Percentiles rank a stretch among this genome's conserved stretches.
phyloP scores from a whole-genome alignment of 2,797 vertebrate species.

The Ciconia nigra region DNA sequence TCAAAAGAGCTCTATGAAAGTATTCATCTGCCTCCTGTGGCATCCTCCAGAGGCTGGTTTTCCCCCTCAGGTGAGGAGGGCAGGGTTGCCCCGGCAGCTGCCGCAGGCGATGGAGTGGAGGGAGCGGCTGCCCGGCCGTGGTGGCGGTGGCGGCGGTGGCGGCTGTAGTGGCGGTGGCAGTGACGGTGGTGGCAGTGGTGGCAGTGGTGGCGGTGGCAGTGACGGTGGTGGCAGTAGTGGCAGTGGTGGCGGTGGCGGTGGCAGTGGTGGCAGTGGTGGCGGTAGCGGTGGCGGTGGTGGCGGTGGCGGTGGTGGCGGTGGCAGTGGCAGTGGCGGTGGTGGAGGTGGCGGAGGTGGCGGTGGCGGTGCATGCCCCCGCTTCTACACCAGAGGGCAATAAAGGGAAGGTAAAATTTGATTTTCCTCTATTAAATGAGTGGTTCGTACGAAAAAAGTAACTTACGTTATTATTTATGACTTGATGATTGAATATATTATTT shows the following conservation, averaged over 20 bases:
- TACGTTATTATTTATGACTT: background rate
- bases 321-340: too few relatives aligned
- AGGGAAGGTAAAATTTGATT: conserved; percentile 14
- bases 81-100: background rate
- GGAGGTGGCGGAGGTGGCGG: too few relatives aligned
- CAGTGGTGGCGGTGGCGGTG: fast-evolving
- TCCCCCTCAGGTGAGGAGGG: background rate
- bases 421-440: background rate
- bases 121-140: background rate
- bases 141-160: fast-evolving
- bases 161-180: fast-evolving
- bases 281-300: fast-evolving
- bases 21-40: fast-evolving
- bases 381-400: conserved; percentile 43
- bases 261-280: too few relatives aligned
- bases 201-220: fast-evolving
- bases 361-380: background rate
- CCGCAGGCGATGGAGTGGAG: fast-evolving
- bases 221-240: fast-evolving
- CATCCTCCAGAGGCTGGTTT: fast-evolving
- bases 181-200: fast-evolving
- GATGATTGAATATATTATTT: background rate
- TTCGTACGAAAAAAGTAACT: background rate
- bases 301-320: background rate
- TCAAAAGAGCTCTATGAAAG: fast-evolving